Conservation (phyloP, 1,140 invertebrate genomes). For the Harlomillsia oculata region DNA sequence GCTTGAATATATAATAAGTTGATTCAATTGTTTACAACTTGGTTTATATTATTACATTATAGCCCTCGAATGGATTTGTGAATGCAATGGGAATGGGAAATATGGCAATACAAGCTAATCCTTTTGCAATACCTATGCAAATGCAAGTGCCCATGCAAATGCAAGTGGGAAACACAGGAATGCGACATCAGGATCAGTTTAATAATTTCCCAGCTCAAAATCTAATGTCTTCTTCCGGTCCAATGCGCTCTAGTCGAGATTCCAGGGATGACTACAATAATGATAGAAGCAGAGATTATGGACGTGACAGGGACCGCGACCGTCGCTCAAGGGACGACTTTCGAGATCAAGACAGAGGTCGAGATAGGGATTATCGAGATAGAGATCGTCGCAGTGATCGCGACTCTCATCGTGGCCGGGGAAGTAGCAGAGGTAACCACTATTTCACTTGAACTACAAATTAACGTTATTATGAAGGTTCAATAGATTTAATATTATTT, state of each 20-base stretch:
- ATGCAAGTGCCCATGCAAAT: too few species aligned
- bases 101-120: too few species aligned
- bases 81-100: too few species aligned
- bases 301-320: constrained; percentile 3
- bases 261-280: neutral
- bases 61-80: too few species aligned
- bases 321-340: neutral
- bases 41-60: too few species aligned
- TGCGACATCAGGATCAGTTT: neutral
- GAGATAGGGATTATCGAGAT: constrained; percentile 8
- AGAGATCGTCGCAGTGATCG: constrained; percentile 32
- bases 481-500: too few species aligned
- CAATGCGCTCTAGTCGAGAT: neutral
- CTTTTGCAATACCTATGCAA: too few species aligned
- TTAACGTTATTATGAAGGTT: too few species aligned
- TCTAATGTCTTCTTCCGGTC: neutral
- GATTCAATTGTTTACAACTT: too few species aligned
- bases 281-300: constrained; percentile 20
- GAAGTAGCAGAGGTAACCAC: neutral
- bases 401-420: neutral
- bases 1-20: too few species aligned
- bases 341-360: constrained; percentile 11
- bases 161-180: too few species aligned
- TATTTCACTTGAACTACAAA: neutral
- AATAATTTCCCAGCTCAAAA: neutral